Conservation (phyloP, 2,888 invertebrate species). For the Polietes domitor region DNA sequence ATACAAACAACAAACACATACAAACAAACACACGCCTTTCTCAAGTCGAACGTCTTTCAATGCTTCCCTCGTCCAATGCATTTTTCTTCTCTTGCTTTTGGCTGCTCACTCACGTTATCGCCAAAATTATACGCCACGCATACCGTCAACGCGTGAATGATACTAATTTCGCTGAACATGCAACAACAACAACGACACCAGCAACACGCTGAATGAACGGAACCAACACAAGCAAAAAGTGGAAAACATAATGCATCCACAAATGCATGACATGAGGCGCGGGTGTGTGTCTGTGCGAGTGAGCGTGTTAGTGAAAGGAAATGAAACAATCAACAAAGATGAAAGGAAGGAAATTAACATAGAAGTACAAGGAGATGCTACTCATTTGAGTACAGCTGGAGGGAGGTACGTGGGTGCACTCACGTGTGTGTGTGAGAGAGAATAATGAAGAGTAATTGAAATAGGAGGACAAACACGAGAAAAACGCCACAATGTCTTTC, state of each 20-base stretch:
- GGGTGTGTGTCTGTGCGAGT: neutral
- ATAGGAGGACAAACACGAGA: slow-evolving; percentile 21
- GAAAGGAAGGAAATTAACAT: slow-evolving; percentile 60
- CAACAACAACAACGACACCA: neutral
- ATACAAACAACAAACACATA: neutral
- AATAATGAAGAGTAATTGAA: slow-evolving; percentile 43
- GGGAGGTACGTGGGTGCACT: neutral
- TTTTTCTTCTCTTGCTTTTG: slow-evolving; percentile 4
- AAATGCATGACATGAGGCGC: slow-evolving; percentile 33
- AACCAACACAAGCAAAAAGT: neutral
- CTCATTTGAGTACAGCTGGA: slow-evolving; percentile 25
- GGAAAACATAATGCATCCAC: slow-evolving; percentile 22
- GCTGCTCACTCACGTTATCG: slow-evolving; percentile 43
- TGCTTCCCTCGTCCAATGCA: neutral
- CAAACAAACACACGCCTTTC: slow-evolving; percentile 46
- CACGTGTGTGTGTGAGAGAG: neutral
- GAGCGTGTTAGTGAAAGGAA: slow-evolving; percentile 47
- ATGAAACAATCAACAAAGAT: slow-evolving; percentile 65
- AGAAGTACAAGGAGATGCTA: slow-evolving; percentile 43
- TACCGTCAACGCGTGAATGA: slow-evolving; percentile 56
- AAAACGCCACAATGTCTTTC: slow-evolving; percentile 5
- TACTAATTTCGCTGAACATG: slow-evolving; percentile 52
- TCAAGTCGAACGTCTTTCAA: slow-evolving; percentile 48
- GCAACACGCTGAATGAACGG: slow-evolving; percentile 16
- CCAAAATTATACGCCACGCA: slow-evolving; percentile 57